phyloP scores from a whole-genome alignment of 1,140 invertebrate species.

The Aphaenogaster floridana region DNA sequence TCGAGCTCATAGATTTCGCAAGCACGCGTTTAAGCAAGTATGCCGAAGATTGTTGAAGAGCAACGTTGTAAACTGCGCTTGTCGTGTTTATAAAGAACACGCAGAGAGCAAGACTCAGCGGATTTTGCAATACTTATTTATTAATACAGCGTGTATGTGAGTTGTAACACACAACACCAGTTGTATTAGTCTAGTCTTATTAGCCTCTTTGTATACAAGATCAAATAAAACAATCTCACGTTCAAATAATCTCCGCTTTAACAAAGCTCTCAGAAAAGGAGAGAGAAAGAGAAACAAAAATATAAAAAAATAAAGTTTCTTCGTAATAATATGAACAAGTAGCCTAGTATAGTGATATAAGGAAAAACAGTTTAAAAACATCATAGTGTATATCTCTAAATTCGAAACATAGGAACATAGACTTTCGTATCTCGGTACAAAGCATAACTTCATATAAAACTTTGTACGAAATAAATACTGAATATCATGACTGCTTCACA shows the following conservation, averaged over 20 bases:
- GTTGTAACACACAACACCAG: conserved; percentile 29
- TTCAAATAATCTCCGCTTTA: conserved; percentile 7
- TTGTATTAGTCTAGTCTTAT: conserved; percentile 42
- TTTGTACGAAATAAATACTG: conserved; percentile 10
- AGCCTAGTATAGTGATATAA: conserved; percentile 1
- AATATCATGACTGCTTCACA: not conserved
- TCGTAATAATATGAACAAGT: conserved; percentile 33
- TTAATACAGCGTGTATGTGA: conserved; percentile 53
- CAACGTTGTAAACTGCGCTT: not conserved
- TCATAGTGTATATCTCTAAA: not conserved
- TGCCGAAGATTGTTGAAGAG: not conserved
- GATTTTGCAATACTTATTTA: conserved; percentile 50
- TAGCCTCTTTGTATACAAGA: conserved; percentile 32
- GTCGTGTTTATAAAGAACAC: not conserved
- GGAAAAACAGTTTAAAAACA: conserved; percentile 38
- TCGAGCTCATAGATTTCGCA: no score
- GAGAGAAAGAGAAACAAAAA: not conserved
- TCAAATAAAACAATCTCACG: not conserved
- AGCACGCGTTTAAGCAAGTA: not conserved
- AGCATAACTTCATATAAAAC: not conserved
- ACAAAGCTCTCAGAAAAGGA: not conserved
- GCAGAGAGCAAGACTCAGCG: conserved; percentile 25
- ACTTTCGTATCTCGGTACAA: not conserved
- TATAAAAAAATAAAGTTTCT: conserved; percentile 17
- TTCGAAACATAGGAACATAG: conserved; percentile 24